Base-by-base conservation (phyloP, 2,888 invertebrate species). In the Dryadula phaetusa region DNA sequence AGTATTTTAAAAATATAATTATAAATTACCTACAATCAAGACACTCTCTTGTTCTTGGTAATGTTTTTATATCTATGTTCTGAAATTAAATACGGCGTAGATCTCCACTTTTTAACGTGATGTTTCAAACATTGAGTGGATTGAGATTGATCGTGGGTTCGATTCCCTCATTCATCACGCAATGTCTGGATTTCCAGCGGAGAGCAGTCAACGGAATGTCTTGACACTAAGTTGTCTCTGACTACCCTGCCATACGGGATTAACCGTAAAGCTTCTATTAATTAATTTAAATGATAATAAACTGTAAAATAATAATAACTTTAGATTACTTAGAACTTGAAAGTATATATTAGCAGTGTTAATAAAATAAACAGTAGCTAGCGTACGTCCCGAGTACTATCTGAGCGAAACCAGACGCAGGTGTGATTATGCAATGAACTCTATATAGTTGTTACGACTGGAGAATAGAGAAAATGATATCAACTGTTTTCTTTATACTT, bases 401-500 rank as follows among this genome's bases (percentile, higher is more conserved):
- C 66, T 69, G 71, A 73, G 70, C 54, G 37, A 68, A 70, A 70
- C 72, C 72, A 73, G 72, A 72, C 70, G 61, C 72, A 71, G 71
- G 70, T 72, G 72, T 46, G 63, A 56, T 37, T 65, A 62, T 62
- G 52, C 67, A 70, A 68, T 62, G 53, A 53, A 68, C 53, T 65
- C 62, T 10, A 53, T 44, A 64, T 34, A 49, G 25, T n/a, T n/a
- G n/a, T 18, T 7, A 54, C 4, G 18, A 12, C 25, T 25, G n/a
- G 28, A 20, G 37, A 40, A 46, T 12, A 18, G 10, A 10, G 46
- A 4, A 46, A 18, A 7, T 46, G 46, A 46, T 18, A 46, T 46
- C 18, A 20, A 18, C 18, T 46, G 44, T 46, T 22, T 22, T 46
- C 10, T 20, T 46, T 46, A 10, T 3, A 20, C 16, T n/a, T 42